Base-by-base conservation (phyloP, 2,888 invertebrate species). In the Ormyrus rosae region DNA sequence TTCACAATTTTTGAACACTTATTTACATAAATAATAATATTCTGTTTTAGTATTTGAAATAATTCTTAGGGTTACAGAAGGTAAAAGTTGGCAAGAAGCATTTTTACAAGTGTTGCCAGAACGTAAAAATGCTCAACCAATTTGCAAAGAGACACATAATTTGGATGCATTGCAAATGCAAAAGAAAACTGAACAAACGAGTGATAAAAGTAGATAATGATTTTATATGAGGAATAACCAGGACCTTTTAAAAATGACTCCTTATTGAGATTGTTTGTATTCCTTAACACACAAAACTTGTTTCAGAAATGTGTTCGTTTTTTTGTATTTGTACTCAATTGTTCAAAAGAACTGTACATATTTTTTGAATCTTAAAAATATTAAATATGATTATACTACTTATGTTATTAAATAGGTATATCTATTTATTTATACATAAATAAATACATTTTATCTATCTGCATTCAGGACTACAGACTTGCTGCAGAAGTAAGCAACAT, bases 21-120 rank as follows among this genome's bases (percentile, higher is more conserved):
- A 10, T 61, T 51, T 50, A 71, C 11, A 10, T 34, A n/a, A 10
- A 6, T 51, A 71, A 71, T 67, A 45, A 61, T 64, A 55, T 70
- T 50, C 83, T 81, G 84, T 93, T 93, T 45, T 91, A 96, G 97
- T 97, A 64, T 97, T 96, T 90, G 96, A 96, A 91, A 96, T 97
- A 86, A 90, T 97, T 68, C 91, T 96, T 50, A 92, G 93, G 85
- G 93, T 96, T 6, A 93, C 94, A n/a, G 95, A 95, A 91, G 96
- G 96, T 3, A 92, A 93, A 87, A 91, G 93, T 0, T 98, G 97
- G 95, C 94, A 95, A 87, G 94, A 96, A 72, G 94, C 96, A 0
- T 93, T 97, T 83, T 92, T 96, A 83, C 92, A 94, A 87, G 95
- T 95, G 4, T 91, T 98, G 83, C 97, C 98, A 2, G 92, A 93